A percentile compares a stretch with the other conserved stretches of the same genome.
Evolutionary conservation across 2,888 invertebrate genomes (phyloP).

Genomic region (Galeopsomyia nigrocyanea): DNA sequence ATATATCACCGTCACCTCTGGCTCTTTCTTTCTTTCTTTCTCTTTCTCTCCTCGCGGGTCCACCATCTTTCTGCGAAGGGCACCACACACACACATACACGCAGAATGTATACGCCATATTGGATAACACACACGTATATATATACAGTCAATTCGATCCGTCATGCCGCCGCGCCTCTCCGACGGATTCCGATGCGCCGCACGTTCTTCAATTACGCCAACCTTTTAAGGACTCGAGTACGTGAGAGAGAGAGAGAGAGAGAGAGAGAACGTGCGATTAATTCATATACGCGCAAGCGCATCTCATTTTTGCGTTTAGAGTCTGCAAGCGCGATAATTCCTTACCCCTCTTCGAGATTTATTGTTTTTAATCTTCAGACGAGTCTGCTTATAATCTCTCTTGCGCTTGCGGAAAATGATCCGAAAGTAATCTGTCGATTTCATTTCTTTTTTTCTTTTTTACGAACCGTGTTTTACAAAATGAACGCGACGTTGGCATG

Average conservation of each 20-base stretch:
- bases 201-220: slow-evolving; percentile 22
- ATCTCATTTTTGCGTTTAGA: slow-evolving; percentile 5
- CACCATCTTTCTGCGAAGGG: slow-evolving; percentile 11
- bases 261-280: slow-evolving; percentile 19
- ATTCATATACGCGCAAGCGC: slow-evolving; percentile 15
- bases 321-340: not conserved
- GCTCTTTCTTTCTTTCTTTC: slow-evolving; percentile 45
- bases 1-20: slow-evolving; percentile 64
- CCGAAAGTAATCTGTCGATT: too few relatives aligned
- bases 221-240: slow-evolving; percentile 19
- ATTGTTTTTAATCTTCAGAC: too few relatives aligned
- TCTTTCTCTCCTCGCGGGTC: slow-evolving; percentile 48
- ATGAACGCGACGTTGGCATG: too few relatives aligned
- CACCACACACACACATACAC: not conserved
- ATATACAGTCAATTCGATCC: slow-evolving; percentile 40
- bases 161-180: slow-evolving; percentile 39
- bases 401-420: too few relatives aligned
- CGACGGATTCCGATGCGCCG: slow-evolving; percentile 18
- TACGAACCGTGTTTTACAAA: too few relatives aligned
- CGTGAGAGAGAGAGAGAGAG: slow-evolving; percentile 3
- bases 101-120: slow-evolving; percentile 58
- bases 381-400: too few relatives aligned
- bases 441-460: too few relatives aligned
- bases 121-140: slow-evolving; percentile 53
- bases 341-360: too few relatives aligned